Evolutionary conservation across 2,113 vertebrate genomes (phyloP).

Genomic region (Scortum barcoo): DNA sequence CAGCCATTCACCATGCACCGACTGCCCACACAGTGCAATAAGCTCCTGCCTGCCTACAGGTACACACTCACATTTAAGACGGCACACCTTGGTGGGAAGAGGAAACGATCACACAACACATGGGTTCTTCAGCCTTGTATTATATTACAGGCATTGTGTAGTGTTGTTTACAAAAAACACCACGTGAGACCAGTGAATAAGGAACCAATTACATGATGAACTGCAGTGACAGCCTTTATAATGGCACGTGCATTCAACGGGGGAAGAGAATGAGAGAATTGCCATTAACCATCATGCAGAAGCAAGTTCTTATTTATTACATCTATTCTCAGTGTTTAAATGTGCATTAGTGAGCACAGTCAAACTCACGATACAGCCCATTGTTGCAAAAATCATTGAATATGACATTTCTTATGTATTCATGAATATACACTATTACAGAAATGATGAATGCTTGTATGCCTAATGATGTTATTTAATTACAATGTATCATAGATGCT

Average conservation of each 20-base stretch:
- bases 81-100: neutral
- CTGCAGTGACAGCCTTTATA: neutral
- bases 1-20: constrained; percentile 13
- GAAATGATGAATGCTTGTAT: constrained; percentile 36
- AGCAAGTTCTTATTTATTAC: constrained; percentile 37
- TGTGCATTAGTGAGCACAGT: constrained; percentile 43
- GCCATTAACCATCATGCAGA: neutral
- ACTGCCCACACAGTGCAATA: constrained; percentile 30
- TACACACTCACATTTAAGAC: neutral
- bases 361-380: neutral
- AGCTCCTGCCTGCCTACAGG: constrained; percentile 29
- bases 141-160: neutral
- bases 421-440: constrained; percentile 43
- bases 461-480: constrained; percentile 52
- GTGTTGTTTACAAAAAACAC: neutral
- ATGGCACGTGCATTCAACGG: constrained; percentile 5
- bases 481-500: constrained; percentile 45
- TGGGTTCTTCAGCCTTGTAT: neutral
- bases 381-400: constrained; percentile 38
- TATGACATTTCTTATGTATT: constrained; percentile 39
- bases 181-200: neutral
- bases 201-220: neutral
- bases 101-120: neutral
- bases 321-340: constrained; percentile 19
- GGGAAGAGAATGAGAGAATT: constrained; percentile 10